Evolutionary conservation across 2,888 invertebrate genomes (phyloP).

Genomic region (Drosophila borealis): DNA sequence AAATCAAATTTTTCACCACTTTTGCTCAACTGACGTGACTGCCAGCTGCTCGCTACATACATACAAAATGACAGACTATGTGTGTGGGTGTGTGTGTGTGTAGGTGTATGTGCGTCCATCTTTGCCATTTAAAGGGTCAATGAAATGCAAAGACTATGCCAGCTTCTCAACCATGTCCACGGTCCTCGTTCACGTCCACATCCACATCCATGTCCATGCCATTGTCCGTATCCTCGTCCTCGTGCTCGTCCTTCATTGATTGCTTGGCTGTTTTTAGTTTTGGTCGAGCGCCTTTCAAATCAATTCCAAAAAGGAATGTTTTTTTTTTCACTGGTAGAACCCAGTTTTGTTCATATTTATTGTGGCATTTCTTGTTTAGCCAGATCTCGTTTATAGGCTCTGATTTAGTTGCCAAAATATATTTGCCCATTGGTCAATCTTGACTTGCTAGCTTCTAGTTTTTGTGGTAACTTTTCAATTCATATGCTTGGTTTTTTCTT

Average conservation of each 20-base stretch:
- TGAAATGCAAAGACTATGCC: constrained; percentile 69
- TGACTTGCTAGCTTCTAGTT: constrained; percentile 15
- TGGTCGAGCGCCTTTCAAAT: constrained; percentile 38
- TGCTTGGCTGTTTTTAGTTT: constrained; percentile 41
- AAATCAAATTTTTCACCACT: constrained; percentile 79
- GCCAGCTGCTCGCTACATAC: constrained; percentile 48
- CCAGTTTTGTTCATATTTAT: constrained; percentile 57
- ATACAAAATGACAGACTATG: constrained; percentile 2
- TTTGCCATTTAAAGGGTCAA: constrained; percentile 77
- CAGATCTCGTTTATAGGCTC: constrained; percentile 21
- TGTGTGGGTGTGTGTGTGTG: constrained; percentile 7
- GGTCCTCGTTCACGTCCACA: constrained; percentile 8
- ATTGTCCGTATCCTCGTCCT: constrained; percentile 1
- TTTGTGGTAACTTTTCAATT: constrained; percentile 26
- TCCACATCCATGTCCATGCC: constrained; percentile 21
- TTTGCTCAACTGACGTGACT: constrained; percentile 59
- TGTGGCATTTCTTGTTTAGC: constrained; percentile 27
- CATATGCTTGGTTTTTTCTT: neutral
- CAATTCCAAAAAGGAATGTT: constrained; percentile 19
- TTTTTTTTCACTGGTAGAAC: constrained; percentile 14
- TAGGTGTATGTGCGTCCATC: constrained; percentile 39
- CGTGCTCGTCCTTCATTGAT: constrained; percentile 49
- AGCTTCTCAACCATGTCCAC: constrained; percentile 30
- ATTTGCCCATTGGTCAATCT: constrained; percentile 38
- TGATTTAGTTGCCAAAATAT: constrained; percentile 49